Evolutionary conservation across 1,140 invertebrate species (phyloP), one percentile per base, ranked within the genome.

Genomic region (Reticulitermes speratus): DNA sequence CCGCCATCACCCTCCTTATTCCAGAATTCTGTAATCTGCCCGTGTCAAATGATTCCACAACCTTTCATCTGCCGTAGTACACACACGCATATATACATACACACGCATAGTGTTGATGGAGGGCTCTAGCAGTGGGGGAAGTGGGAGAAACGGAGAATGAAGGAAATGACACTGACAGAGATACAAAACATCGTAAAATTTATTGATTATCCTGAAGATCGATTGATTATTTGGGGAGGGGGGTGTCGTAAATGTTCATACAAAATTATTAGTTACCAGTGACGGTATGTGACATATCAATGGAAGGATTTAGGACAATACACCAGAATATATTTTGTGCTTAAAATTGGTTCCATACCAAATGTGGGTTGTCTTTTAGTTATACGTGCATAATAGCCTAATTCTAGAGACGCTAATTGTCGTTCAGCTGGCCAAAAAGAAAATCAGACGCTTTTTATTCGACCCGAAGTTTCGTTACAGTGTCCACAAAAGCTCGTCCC

Each of bases 21-120:
- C 38, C 82, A 7, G 83, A 21, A 21, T 48, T 55, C 44, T 84
- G 83, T 59, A 84, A 84, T 84, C 83, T 55, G 83, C 44, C 30
- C 83, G 83, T 84, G 83, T 84, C 83, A 84, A 84, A 84, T 52
- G 83, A 48, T 84, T 84, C 44, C 83, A 84, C 83, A 45, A 59
- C 83, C 83, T 84, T 84, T 84, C 83, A 84, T 84, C 48, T 84
- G 52, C 52, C 44, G 30, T 6, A 75, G 1, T 75, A 8, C n/a
- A 75, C 65, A 65, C 7, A 65, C 6, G 23, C 59, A 65, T 7
- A 75, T 25, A 59, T 59, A 59, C 55, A 59, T 8, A 59, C 55
- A 59, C 7, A 59, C 7, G 7, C 21, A 59, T 38, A 14, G 14
- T 30, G 25, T 2, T n/a, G 65, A 0, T 75, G 65, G 65, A 9